Evolutionary conservation across 1,140 invertebrate species (phyloP).

Genomic region (Drosophila pachea): DNA sequence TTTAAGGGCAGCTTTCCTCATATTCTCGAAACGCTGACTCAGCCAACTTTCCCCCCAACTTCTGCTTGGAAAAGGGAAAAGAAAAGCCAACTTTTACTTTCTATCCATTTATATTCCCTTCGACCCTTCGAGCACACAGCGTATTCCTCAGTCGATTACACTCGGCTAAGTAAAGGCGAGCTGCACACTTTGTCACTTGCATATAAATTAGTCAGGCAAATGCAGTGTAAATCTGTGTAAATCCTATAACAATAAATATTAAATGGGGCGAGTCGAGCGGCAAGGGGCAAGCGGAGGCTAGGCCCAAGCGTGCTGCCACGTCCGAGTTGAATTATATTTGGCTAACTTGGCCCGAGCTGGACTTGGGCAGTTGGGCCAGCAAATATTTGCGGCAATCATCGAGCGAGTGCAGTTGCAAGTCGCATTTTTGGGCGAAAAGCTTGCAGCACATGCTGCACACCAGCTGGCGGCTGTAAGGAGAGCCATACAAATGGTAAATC

Average conservation of each 20-base stretch:
- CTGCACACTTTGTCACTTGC: constrained; percentile 31
- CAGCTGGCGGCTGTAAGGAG: constrained; percentile 13
- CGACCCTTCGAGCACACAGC: not conserved
- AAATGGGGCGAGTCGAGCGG: constrained; percentile 20
- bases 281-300: not conserved
- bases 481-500: constrained; percentile 40
- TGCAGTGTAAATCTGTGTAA: constrained; percentile 38
- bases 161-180: not conserved
- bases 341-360: constrained; percentile 30
- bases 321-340: constrained; percentile 47
- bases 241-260: constrained; percentile 42
- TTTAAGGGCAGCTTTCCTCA: too few relatives aligned
- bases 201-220: constrained; percentile 57
- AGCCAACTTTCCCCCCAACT: too few relatives aligned
- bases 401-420: constrained; percentile 34
- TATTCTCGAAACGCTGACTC: too few relatives aligned
- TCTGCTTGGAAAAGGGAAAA: too few relatives aligned
- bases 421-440: constrained; percentile 14
- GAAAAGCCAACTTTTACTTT: too few relatives aligned
- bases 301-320: constrained; percentile 4
- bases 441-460: constrained; percentile 42
- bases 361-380: constrained; percentile 21
- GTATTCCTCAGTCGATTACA: not conserved
- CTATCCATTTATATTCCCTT: too few relatives aligned
- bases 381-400: constrained; percentile 40